A percentile compares a stretch with the other conserved stretches of the same genome.
Conservation (phyloP, 1,140 invertebrate species). For the Harlomillsia oculata region DNA sequence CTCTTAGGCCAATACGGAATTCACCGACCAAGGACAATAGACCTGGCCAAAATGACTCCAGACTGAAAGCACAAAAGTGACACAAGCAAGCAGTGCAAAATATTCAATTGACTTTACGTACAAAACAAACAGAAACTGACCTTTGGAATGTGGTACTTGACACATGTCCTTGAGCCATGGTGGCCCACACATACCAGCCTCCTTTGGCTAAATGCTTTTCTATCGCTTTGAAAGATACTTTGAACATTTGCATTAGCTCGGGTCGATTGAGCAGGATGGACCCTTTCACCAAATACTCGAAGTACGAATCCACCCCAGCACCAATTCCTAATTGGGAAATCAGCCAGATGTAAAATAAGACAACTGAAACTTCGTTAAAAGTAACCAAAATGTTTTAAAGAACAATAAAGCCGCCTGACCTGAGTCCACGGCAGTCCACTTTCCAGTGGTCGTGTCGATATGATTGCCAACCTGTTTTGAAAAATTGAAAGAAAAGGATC, state of each 20-base stretch:
- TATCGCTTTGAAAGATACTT: constrained; percentile 68
- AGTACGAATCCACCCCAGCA: constrained; percentile 90
- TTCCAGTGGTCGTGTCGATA: constrained; percentile 84
- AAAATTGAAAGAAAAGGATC: too few relatives aligned
- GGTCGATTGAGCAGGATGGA: constrained; percentile 60
- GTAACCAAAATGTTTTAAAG: background rate
- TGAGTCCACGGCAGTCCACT: constrained; percentile 94
- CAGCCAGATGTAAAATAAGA: background rate
- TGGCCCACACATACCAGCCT: constrained; percentile 95
- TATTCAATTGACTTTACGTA: too few relatives aligned
- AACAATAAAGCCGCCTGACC: constrained; percentile 48
- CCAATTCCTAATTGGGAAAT: constrained; percentile 14
- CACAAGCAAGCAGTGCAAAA: too few relatives aligned
- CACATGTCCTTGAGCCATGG: constrained; percentile 88
- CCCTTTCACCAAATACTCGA: constrained; percentile 97
- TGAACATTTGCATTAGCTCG: constrained; percentile 82
- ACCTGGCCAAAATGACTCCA: constrained; percentile 98
- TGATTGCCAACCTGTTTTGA: too few relatives aligned
- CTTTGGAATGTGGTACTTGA: constrained; percentile 96
- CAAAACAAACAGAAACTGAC: constrained; percentile 2
- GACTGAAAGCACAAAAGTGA: constrained; percentile 28
- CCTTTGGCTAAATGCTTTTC: constrained; percentile 79
- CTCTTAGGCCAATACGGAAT: constrained; percentile 79
- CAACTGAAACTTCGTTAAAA: too few relatives aligned
- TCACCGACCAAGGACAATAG: constrained; percentile 83